Conservation (phyloP, 2,113 vertebrate genomes). For the Paralichthys olivaceus region DNA sequence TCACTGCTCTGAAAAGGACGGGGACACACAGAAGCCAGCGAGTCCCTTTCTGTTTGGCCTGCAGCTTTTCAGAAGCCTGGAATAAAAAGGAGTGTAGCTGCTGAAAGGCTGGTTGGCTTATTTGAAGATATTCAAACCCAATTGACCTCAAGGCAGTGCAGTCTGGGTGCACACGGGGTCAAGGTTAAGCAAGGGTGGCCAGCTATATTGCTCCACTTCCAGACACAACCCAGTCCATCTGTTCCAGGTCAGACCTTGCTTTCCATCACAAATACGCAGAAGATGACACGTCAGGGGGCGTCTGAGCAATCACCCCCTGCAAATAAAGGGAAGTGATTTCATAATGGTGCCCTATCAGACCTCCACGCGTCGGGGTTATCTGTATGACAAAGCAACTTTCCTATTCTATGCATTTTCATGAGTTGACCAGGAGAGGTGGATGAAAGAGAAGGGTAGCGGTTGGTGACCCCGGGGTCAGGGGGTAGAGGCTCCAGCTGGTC, state of each 20-base stretch:
- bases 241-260: slow-evolving; percentile 65
- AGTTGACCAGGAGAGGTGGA: slow-evolving; percentile 68
- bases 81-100: slow-evolving; percentile 37
- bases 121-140: slow-evolving; percentile 44
- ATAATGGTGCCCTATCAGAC: slow-evolving; percentile 67
- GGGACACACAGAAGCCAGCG: slow-evolving; percentile 41
- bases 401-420: slow-evolving; percentile 77
- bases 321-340: slow-evolving; percentile 68
- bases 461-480: slow-evolving; percentile 81
- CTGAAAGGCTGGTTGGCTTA: slow-evolving; percentile 20
- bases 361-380: slow-evolving; percentile 73
- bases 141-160: slow-evolving; percentile 40
- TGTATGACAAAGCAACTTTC: slow-evolving; percentile 79
- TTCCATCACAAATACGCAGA: slow-evolving; percentile 64
- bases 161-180: slow-evolving; percentile 51
- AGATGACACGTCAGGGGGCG: slow-evolving; percentile 36
- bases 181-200: slow-evolving; percentile 60
- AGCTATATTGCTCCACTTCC: slow-evolving; percentile 39
- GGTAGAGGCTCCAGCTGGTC: slow-evolving; percentile 82
- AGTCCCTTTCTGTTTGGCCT: slow-evolving; percentile 47
- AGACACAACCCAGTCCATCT: slow-evolving; percentile 64
- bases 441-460: slow-evolving; percentile 70
- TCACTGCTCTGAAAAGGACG: slow-evolving; percentile 55
- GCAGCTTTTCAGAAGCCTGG: slow-evolving; percentile 51
- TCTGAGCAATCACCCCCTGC: slow-evolving; percentile 36